Evolutionary conservation across 53 echinoderm and acorn worm species (phyloP).

Genomic region (Antedon mediterranea): DNA sequence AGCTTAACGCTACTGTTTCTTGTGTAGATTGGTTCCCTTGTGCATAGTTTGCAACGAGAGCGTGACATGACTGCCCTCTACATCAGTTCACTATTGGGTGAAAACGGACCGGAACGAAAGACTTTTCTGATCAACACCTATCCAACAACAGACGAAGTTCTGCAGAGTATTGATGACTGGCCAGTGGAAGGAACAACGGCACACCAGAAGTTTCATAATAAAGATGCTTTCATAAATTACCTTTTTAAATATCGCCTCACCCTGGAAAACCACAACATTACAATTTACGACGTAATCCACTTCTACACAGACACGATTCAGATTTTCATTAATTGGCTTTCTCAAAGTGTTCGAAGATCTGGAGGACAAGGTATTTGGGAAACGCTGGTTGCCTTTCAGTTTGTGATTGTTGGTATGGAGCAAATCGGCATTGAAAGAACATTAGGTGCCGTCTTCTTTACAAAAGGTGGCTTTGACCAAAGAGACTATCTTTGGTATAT

Average conservation of each 20-base stretch:
- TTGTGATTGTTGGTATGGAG: conserved; percentile 84
- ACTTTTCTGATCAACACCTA: conserved; percentile 73
- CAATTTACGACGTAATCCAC: conserved; percentile 73
- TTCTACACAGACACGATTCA: conserved; percentile 69
- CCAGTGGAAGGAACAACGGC: conserved; percentile 60
- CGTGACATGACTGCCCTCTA: conserved; percentile 46
- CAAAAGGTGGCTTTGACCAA: conserved; percentile 61
- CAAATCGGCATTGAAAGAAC: conserved; percentile 86
- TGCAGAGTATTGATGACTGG: conserved; percentile 53
- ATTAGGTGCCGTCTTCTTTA: conserved; percentile 77
- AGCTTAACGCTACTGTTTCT: background rate
- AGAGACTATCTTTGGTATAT: conserved; percentile 76
- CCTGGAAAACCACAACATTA: conserved; percentile 68
- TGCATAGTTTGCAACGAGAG: conserved; percentile 34
- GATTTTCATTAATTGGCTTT: conserved; percentile 69
- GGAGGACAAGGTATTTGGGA: conserved; percentile 75
- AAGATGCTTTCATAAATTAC: conserved; percentile 60
- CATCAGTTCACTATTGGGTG: conserved; percentile 44
- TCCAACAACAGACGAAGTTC: conserved; percentile 52
- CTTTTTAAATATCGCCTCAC: conserved; percentile 67
- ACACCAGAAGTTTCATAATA: conserved; percentile 54
- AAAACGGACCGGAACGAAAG: conserved; percentile 66
- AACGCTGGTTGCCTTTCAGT: conserved; percentile 73
- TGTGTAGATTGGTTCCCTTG: conserved; percentile 25
- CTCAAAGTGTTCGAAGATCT: conserved; percentile 67